phyloP scores from a whole-genome alignment of 2,113 vertebrate genomes.

The Hiodon alosoides region DNA sequence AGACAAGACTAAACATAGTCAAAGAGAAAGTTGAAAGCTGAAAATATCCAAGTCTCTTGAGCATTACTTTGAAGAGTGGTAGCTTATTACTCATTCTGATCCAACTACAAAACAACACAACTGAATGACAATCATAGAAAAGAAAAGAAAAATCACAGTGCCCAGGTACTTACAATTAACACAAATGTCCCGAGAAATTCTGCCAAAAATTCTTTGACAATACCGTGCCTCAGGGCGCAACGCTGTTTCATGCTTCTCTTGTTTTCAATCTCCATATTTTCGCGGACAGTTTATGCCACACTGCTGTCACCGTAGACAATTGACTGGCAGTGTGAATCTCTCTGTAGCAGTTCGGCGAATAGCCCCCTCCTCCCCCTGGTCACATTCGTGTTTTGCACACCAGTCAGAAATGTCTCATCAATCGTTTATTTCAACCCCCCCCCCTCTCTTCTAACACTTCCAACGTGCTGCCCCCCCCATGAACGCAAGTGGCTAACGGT shows the following conservation, averaged over 20 bases:
- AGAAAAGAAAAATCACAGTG: conserved; percentile 47
- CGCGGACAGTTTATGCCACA: conserved; percentile 35
- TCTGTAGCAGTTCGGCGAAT: conserved; percentile 21
- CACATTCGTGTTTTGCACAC: conserved; percentile 8
- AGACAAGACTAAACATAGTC: conserved; percentile 13
- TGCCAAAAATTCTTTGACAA: conserved; percentile 81
- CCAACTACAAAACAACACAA: conserved; percentile 38
- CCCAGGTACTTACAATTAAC: conserved; percentile 82
- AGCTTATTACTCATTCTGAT: conserved; percentile 39
- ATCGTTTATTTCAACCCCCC: neutral
- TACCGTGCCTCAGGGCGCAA: conserved; percentile 69
- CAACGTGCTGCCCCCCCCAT: neutral
- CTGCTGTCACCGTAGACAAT: conserved; percentile 48
- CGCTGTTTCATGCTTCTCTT: conserved; percentile 67
- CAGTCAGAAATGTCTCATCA: conserved; percentile 3
- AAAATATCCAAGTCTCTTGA: conserved; percentile 31
- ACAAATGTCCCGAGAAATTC: conserved; percentile 90
- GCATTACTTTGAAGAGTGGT: conserved; percentile 37
- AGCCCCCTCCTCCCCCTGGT: conserved; percentile 17
- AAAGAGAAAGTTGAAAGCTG: conserved; percentile 25
- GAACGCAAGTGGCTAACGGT: no score
- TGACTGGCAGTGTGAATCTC: conserved; percentile 30
- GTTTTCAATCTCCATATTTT: conserved; percentile 59
- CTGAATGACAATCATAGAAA: conserved; percentile 34
- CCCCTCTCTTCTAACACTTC: neutral